A percentile compares a stretch with the other conserved stretches of the same genome.
These are phyloP conservation scores for Selenia dentaria DNA, from an alignment of 2,888 invertebrate species.

Conservation along the genomic window DNA sequence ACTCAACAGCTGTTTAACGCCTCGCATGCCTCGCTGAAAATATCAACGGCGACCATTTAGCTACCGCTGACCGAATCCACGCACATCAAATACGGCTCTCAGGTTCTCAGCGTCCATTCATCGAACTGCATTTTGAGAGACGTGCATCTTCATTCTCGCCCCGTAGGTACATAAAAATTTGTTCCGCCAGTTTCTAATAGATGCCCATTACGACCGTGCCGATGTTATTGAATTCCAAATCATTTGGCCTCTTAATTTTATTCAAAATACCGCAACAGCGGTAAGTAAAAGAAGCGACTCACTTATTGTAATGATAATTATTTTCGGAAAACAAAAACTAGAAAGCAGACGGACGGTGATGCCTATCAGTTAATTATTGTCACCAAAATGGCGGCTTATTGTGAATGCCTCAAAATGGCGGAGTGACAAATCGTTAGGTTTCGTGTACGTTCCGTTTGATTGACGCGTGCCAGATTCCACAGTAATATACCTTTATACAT, in stretches of 20 bases:
- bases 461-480: slow-evolving; percentile 82
- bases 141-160: slow-evolving; percentile 34
- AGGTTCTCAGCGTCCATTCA: slow-evolving; percentile 29
- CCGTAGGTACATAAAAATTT: slow-evolving; percentile 50
- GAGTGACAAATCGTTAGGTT: slow-evolving; percentile 79
- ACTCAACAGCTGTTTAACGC: slow-evolving; percentile 68
- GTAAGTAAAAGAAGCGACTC: slow-evolving; percentile 77
- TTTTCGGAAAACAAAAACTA: slow-evolving; percentile 82
- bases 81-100: slow-evolving; percentile 39
- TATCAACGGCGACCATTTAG: slow-evolving; percentile 56
- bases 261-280: slow-evolving; percentile 82
- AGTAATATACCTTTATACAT: slow-evolving; percentile 73
- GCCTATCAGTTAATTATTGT: slow-evolving; percentile 83
- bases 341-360: slow-evolving; percentile 77
- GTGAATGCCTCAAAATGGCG: slow-evolving; percentile 75
- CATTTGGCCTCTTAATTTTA: slow-evolving; percentile 73
- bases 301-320: slow-evolving; percentile 83
- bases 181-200: slow-evolving; percentile 65
- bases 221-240: slow-evolving; percentile 64
- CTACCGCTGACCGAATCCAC: slow-evolving; percentile 37
- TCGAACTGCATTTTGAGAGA: slow-evolving; percentile 22
- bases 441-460: slow-evolving; percentile 77
- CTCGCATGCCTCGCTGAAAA: slow-evolving; percentile 63
- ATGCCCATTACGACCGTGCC: slow-evolving; percentile 60
- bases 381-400: slow-evolving; percentile 80